phyloP scores from a whole-genome alignment of 2,888 invertebrate species.

The Mycalesis mineus region DNA sequence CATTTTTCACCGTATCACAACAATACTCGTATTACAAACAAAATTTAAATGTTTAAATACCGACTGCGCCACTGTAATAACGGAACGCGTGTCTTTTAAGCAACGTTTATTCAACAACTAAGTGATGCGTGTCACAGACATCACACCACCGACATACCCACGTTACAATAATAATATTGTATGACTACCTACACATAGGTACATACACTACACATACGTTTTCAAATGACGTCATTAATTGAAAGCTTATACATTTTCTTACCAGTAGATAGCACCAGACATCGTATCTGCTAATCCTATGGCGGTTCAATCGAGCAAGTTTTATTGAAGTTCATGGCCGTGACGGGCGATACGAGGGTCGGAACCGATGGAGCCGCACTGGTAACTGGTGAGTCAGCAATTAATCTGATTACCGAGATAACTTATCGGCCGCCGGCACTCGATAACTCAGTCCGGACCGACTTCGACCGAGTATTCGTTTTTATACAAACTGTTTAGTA shows the following conservation, averaged over 20 bases:
- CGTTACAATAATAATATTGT: too few species aligned
- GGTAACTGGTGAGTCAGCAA: slow-evolving; percentile 36
- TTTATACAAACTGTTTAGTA: neutral
- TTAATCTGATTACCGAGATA: slow-evolving; percentile 68
- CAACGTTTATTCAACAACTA: too few species aligned
- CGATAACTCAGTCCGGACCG: slow-evolving; percentile 25
- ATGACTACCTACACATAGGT: neutral
- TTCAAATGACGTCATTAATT: neutral
- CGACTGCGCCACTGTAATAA: too few species aligned
- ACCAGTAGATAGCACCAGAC: neutral
- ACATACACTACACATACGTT: neutral
- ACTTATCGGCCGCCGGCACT: slow-evolving; percentile 43
- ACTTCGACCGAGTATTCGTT: neutral
- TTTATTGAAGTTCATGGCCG: slow-evolving; percentile 11
- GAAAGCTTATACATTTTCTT: neutral
- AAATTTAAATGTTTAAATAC: too few species aligned
- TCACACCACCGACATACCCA: too few species aligned
- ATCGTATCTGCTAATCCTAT: neutral
- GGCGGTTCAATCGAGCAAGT: slow-evolving; percentile 6
- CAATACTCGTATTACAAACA: too few species aligned
- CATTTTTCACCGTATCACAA: too few species aligned
- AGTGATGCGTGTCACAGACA: too few species aligned
- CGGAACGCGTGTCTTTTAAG: too few species aligned
- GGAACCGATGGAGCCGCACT: slow-evolving; percentile 12
- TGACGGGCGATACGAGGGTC: slow-evolving; percentile 14